Evolutionary conservation across 2,113 vertebrate genomes (phyloP), one percentile per base, ranked within the genome.

Genomic region (Eclectus roratus): DNA sequence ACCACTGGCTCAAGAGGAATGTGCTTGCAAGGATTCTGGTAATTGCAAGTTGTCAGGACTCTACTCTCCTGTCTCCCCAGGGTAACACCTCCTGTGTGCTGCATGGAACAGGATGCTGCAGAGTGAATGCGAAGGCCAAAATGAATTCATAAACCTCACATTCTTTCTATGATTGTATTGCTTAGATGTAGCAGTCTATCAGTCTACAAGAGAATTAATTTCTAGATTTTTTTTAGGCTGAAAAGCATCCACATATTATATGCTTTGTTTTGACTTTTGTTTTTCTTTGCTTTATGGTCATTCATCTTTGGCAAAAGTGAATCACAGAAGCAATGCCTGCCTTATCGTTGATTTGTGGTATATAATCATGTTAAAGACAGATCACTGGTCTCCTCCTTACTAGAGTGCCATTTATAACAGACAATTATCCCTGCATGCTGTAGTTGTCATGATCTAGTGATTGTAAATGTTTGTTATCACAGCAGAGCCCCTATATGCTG

Each of bases 321-420:
- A 88, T 84, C 89, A 94, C 92, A 88, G 72, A 25, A 88, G 82
- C 91, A 80, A 17, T 93, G 92, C 87, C 86, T 91, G 89, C 87
- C 80, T 93, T 72, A 91, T 87, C 2, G 44, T 91, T 89, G 94
- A 94, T 95, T 94, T 94, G 95, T 88, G 78, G 91, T 88, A 31
- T 71, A 92, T 91, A 96, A 97, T 96, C 88, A 53, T 2, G 74
- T 97, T 95, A 97, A 88, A 90, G 95, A 94, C 90, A 97, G 88
- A 94, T 96, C 94, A 81, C 79, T 89, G 94, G 44, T 85, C 91
- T 96, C 56, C 76, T 94, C 89, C 72, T 79, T 74, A 84, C 81
- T 93, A 84, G 49, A 43, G 46, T 86, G 69, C 93, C 89, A 96
- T 96, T 95, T 96, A 70, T 92, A 97, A 97, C 80, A 91, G 74